A percentile compares a stretch with the other conserved stretches of the same genome.
Conservation (phyloP, 2,113 vertebrate genomes). For the Spermophilus dauricus region DNA sequence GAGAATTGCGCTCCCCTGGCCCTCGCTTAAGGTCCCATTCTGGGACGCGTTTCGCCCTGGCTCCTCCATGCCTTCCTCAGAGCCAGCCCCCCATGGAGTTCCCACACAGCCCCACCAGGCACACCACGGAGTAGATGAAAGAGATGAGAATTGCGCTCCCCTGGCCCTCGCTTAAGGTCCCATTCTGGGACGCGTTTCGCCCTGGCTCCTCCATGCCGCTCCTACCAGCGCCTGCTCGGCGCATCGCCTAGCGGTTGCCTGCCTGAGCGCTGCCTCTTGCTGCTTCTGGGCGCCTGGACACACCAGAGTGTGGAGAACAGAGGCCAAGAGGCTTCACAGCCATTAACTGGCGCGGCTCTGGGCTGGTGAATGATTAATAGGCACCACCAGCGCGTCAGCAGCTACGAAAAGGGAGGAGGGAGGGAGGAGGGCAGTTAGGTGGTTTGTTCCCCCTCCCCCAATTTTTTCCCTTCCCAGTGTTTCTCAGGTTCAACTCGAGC, state of each 20-base stretch:
- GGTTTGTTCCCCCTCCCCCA: constrained; percentile 3
- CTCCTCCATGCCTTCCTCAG: constrained; percentile 81
- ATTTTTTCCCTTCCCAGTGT: neutral
- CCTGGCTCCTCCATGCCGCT: constrained; percentile 83
- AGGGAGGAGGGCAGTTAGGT: constrained; percentile 72
- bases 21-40: constrained; percentile 91
- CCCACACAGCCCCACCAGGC: constrained; percentile 94
- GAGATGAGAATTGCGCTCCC: constrained; percentile 95
- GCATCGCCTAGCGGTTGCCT: constrained; percentile 43
- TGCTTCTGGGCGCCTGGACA: neutral
- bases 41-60: constrained; percentile 83
- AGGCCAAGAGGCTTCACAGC: constrained; percentile 55
- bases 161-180: constrained; percentile 91
- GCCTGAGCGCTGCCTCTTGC: neutral
- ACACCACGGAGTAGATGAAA: constrained; percentile 95
- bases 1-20: constrained; percentile 93
- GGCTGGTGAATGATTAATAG: constrained; percentile 84
- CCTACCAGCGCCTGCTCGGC: neutral
- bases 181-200: constrained; percentile 87
- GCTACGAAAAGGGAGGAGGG: constrained; percentile 83
- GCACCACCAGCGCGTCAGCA: constrained; percentile 88
- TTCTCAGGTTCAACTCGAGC: neutral
- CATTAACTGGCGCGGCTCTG: constrained; percentile 68
- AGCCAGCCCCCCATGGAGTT: no score
- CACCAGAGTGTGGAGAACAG: neutral